Percentiles rank a stretch among this genome's conserved stretches.
phyloP scores from a whole-genome alignment of 2,797 vertebrate genomes.

The Sebastes hubbsi region DNA sequence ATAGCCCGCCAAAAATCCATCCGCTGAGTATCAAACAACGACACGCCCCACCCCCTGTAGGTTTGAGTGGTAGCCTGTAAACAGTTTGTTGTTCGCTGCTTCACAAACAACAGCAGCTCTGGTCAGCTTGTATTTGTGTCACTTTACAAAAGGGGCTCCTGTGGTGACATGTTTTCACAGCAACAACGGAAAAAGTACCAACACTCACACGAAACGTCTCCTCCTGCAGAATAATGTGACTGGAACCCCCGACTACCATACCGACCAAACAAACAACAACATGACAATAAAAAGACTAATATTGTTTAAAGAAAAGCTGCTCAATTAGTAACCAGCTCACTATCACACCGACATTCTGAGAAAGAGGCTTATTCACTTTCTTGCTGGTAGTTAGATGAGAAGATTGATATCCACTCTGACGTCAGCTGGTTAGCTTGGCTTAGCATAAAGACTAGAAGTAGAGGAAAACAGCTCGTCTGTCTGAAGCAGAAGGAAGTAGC shows the following conservation, averaged over 20 bases:
- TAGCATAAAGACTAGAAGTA: too few relatives aligned
- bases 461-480: neutral
- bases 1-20: neutral
- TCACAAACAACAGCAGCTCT: slow-evolving; percentile 4
- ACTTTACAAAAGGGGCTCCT: neutral
- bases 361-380: too few relatives aligned
- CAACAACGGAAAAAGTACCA: neutral
- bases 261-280: neutral
- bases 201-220: neutral
- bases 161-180: slow-evolving; percentile 25
- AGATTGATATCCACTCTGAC: too few relatives aligned
- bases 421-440: too few relatives aligned
- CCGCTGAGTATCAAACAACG: neutral
- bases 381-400: too few relatives aligned
- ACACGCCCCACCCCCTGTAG: neutral
- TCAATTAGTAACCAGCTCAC: neutral
- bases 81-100: neutral
- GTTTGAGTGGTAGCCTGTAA: neutral
- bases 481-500: neutral
- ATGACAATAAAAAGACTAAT: neutral
- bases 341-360: too few relatives aligned
- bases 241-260: too few relatives aligned
- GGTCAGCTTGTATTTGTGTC: slow-evolving; percentile 12
- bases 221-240: neutral
- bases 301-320: neutral